phyloP scores from a whole-genome alignment of 2,113 vertebrate species.

The Buteo buteo region DNA sequence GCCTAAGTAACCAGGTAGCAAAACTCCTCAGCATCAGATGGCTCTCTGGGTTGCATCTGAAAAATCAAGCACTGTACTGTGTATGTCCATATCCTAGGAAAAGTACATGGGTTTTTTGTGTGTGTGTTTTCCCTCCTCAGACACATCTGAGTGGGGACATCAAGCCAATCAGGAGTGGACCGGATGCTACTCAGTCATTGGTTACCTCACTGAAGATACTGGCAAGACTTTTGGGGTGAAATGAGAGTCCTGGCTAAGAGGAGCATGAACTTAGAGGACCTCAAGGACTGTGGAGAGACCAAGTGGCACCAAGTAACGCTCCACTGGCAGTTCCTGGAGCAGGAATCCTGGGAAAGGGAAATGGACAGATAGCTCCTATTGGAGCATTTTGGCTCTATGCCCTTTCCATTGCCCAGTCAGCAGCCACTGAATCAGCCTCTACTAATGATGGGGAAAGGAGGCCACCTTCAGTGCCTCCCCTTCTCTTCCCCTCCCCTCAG shows the following conservation, averaged over 20 bases:
- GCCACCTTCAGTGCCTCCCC: neutral
- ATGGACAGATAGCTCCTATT: constrained; percentile 10
- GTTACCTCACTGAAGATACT: constrained; percentile 58
- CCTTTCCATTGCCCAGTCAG: neutral
- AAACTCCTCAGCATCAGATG: neutral
- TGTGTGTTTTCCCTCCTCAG: constrained; percentile 63
- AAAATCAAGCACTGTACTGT: neutral
- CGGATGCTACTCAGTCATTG: constrained; percentile 37
- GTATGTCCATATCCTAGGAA: constrained; percentile 19
- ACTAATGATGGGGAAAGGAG: neutral
- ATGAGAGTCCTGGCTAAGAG: constrained; percentile 44
- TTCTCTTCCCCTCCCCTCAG: neutral
- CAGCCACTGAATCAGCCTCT: neutral
- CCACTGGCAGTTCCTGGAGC: constrained; percentile 23
- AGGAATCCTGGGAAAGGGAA: constrained; percentile 15
- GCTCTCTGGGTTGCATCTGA: neutral
- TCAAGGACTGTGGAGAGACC: constrained; percentile 31
- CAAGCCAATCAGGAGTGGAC: constrained; percentile 41
- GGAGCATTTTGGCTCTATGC: constrained; percentile 22
- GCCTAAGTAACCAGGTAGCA: neutral
- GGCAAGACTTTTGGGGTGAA: constrained; percentile 50
- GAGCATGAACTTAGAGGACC: constrained; percentile 43
- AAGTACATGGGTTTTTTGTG: constrained; percentile 38
- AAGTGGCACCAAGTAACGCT: constrained; percentile 19
- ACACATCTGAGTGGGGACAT: constrained; percentile 59